phyloP scores from a whole-genome alignment of 92 coral and sea anemone species.

The Zoanthus solanderi region DNA sequence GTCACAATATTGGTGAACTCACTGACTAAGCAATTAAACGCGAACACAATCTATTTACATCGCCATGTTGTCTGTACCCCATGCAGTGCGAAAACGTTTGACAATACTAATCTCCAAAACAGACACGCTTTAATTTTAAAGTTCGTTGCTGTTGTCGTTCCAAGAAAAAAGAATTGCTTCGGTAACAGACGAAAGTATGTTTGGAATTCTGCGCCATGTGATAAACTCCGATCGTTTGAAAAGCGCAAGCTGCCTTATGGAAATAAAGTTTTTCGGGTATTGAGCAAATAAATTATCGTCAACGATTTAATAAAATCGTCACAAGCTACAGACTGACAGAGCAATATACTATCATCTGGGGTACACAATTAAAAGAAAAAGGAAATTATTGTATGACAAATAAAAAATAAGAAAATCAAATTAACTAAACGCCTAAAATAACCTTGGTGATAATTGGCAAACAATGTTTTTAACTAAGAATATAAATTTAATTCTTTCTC shows the following conservation, averaged over 20 bases:
- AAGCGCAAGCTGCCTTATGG: conserved; percentile 17
- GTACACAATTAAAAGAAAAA: background rate
- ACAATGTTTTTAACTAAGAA: background rate
- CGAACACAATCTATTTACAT: background rate
- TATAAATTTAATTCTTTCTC: background rate
- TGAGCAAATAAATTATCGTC: conserved; percentile 1
- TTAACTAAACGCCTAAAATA: background rate
- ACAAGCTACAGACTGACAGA: background rate
- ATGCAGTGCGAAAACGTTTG: background rate
- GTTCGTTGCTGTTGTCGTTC: background rate
- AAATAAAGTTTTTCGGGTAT: background rate
- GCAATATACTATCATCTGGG: conserved; percentile 13
- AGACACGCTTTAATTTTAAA: conserved; percentile 24
- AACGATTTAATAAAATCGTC: too few species aligned
- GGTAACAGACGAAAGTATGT: conserved; percentile 30
- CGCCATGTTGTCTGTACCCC: background rate
- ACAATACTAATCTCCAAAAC: conserved; percentile 18
- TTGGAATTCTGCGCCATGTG: conserved; percentile 46
- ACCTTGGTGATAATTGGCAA: background rate
- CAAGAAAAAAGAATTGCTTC: background rate
- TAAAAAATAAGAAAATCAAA: background rate
- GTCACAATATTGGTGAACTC: conserved; percentile 6
- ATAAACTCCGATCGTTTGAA: conserved; percentile 4
- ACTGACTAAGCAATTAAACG: conserved; percentile 4
- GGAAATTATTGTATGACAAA: background rate